A percentile compares a stretch with the other conserved stretches of the same genome.
Conservation (phyloP, 2,113 vertebrate species). For the Falco punctatus region DNA sequence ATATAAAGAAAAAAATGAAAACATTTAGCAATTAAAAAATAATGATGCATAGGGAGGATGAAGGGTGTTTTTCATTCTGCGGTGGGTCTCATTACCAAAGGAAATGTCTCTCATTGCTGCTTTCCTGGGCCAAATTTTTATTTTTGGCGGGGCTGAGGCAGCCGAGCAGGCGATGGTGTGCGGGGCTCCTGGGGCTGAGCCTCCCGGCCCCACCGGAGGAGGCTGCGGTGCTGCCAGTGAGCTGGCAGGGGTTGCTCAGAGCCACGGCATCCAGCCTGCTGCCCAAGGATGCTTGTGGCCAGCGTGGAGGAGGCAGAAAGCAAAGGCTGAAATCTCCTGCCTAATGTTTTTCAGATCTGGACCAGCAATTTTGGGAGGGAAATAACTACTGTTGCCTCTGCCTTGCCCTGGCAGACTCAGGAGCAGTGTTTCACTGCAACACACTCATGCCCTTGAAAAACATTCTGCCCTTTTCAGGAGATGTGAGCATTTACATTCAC, state of each 20-base stretch:
- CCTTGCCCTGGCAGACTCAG: neutral
- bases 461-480: neutral
- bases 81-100: neutral
- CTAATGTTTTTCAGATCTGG: neutral
- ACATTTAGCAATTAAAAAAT: neutral
- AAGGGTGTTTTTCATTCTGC: neutral
- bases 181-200: neutral
- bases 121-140: neutral
- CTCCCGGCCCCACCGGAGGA: neutral
- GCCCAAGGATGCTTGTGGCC: neutral
- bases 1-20: neutral
- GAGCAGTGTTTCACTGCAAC: neutral
- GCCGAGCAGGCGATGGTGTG: neutral
- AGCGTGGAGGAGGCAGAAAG: neutral
- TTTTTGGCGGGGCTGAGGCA: neutral
- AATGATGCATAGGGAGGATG: neutral
- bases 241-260: neutral
- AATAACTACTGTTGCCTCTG: neutral
- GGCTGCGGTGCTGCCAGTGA: rapidly evolving
- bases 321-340: neutral
- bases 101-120: neutral
- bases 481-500: neutral
- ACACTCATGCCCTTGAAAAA: neutral
- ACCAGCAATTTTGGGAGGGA: neutral
- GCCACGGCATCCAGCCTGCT: neutral